Evolutionary conservation across 2,888 invertebrate species (phyloP).

Genomic region (Noctuana brunneofusca): DNA sequence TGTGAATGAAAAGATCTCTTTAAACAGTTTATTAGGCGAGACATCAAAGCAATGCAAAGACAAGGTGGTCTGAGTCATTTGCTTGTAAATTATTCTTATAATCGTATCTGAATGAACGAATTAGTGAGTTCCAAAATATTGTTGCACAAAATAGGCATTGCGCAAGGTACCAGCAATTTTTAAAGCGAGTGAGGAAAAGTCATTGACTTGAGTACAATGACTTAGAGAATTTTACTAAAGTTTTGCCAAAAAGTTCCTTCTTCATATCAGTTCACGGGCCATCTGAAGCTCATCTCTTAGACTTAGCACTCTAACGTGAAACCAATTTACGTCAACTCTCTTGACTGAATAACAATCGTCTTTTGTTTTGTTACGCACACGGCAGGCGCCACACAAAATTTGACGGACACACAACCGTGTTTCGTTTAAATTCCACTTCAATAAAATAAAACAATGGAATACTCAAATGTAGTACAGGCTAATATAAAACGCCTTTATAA

Average conservation of each 20-base stretch:
- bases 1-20: background rate
- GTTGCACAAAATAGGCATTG: background rate
- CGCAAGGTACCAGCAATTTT: too few relatives aligned
- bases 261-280: background rate
- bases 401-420: too few relatives aligned
- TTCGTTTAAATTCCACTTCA: too few relatives aligned
- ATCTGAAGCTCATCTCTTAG: background rate
- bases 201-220: too few relatives aligned
- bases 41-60: background rate
- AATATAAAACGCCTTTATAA: background rate
- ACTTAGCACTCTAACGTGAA: background rate
- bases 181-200: too few relatives aligned
- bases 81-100: background rate
- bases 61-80: conserved; percentile 1
- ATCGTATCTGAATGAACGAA: background rate
- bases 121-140: background rate
- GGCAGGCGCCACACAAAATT: background rate
- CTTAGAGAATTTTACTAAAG: too few relatives aligned
- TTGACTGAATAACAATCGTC: background rate
- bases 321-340: background rate
- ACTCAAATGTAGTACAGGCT: background rate
- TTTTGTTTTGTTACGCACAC: background rate
- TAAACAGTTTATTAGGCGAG: background rate
- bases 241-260: too few relatives aligned
- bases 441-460: background rate